phyloP scores from a whole-genome alignment of 2,888 invertebrate genomes.

The Pycnomerus fuliginosus region DNA sequence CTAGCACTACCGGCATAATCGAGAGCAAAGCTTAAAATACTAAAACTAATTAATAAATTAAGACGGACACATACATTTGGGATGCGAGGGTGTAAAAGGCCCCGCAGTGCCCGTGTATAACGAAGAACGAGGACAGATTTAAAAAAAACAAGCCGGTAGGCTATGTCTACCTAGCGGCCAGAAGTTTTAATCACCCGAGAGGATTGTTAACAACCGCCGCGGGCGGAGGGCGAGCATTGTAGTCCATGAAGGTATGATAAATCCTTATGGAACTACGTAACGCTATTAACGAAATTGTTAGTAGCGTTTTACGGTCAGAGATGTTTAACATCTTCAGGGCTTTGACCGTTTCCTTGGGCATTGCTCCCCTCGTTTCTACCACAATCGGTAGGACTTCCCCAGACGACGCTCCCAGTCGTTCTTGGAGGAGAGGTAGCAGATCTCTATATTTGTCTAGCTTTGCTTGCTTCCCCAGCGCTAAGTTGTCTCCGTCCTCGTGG shows the following conservation, averaged over 20 bases:
- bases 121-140: background rate
- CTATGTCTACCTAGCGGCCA: background rate
- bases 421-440: too few species aligned
- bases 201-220: slow-evolving; percentile 8
- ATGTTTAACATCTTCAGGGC: slow-evolving; percentile 31
- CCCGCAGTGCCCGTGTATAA: background rate
- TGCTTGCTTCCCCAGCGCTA: slow-evolving; percentile 27
- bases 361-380: slow-evolving; percentile 40
- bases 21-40: too few species aligned
- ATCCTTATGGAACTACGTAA: slow-evolving; percentile 36
- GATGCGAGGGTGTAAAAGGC: background rate
- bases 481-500: slow-evolving; percentile 27
- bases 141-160: background rate
- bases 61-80: background rate
- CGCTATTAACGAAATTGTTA: slow-evolving; percentile 37
- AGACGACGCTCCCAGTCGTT: too few species aligned
- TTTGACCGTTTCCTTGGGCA: slow-evolving; percentile 35
- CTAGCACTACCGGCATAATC: background rate
- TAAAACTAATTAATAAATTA: too few species aligned
- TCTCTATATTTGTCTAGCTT: slow-evolving; percentile 34
- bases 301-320: slow-evolving; percentile 15
- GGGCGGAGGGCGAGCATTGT: slow-evolving; percentile 28
- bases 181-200: background rate
- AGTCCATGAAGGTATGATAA: slow-evolving; percentile 38
- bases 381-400: slow-evolving; percentile 39